These are phyloP conservation scores for Callinectes sapidus DNA, from an alignment of 2,888 invertebrate species.

Conservation along the genomic window DNA sequence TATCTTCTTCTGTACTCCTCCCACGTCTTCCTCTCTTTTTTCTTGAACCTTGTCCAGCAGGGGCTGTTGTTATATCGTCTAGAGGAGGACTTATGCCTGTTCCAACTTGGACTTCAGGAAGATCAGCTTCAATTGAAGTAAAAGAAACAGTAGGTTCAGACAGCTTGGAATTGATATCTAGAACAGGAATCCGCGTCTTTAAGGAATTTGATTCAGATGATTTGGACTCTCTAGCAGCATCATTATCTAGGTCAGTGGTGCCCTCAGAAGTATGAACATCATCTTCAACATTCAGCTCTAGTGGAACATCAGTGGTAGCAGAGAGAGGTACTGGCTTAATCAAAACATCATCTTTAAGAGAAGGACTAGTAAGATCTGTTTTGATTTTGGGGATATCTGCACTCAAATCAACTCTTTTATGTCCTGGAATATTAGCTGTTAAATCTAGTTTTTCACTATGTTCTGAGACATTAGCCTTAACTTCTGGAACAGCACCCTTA, in stretches of 20 bases:
- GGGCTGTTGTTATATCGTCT: neutral
- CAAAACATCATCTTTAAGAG: slow-evolving; percentile 20
- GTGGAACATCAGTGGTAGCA: neutral
- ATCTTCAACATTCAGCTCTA: neutral
- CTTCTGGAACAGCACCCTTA: slow-evolving; percentile 38
- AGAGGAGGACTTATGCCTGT: neutral
- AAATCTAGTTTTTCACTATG: slow-evolving; percentile 29
- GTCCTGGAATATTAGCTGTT: neutral
- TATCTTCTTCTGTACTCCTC: slow-evolving; percentile 29
- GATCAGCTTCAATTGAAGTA: neutral
- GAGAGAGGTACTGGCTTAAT: neutral
- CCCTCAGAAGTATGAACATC: neutral
- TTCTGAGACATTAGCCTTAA: slow-evolving; percentile 19
- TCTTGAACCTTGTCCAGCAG: slow-evolving; percentile 42
- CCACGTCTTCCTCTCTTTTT: slow-evolving; percentile 54
- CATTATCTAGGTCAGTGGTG: neutral
- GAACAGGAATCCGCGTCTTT: slow-evolving; percentile 2
- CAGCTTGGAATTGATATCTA: neutral
- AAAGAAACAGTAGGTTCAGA: neutral
- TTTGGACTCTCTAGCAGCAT: neutral
- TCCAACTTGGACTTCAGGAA: slow-evolving; percentile 32
- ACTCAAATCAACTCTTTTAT: neutral
- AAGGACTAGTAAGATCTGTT: slow-evolving; percentile 39
- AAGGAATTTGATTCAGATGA: neutral
- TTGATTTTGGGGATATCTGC: slow-evolving; percentile 4